These are phyloP conservation scores for Onychorhynchus coronatus DNA, from an alignment of 2,113 vertebrate species.

Conservation along the genomic window DNA sequence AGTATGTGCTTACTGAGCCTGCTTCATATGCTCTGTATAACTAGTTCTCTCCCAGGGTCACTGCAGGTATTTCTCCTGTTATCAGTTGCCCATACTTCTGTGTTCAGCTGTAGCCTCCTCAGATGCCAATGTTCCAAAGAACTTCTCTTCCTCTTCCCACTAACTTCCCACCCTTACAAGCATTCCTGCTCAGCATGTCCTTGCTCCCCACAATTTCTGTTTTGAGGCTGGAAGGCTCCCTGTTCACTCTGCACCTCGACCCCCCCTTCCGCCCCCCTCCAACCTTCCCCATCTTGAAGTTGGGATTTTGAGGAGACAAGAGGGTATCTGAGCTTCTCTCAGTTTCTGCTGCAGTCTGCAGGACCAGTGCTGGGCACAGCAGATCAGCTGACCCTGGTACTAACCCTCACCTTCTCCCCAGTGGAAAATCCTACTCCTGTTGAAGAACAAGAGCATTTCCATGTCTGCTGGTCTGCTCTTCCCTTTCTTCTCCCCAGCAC, in stretches of 20 bases:
- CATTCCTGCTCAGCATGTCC: neutral
- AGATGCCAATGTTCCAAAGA: conserved; percentile 9
- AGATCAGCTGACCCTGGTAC: neutral
- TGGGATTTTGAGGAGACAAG: neutral
- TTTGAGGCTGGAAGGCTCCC: neutral
- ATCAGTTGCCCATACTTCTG: neutral
- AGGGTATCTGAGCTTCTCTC: neutral
- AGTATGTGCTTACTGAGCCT: neutral
- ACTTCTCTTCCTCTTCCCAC: neutral
- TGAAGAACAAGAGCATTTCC: neutral
- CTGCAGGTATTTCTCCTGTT: neutral
- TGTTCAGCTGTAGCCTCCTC: neutral
- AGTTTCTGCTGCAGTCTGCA: neutral
- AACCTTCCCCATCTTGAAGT: neutral
- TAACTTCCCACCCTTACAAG: neutral
- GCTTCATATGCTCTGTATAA: neutral
- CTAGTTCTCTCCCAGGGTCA: neutral
- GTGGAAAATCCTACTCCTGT: neutral
- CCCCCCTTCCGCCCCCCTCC: accelerated
- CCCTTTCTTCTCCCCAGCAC: conserved; percentile 4
- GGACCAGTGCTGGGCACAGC: accelerated
- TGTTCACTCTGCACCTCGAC: neutral
- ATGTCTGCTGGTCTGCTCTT: neutral
- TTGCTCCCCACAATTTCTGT: conserved; percentile 4
- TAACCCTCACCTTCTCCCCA: accelerated